A percentile compares a stretch with the other conserved stretches of the same genome.
Conservation (phyloP, 2,113 vertebrate genomes). For the Jacana jacana region DNA sequence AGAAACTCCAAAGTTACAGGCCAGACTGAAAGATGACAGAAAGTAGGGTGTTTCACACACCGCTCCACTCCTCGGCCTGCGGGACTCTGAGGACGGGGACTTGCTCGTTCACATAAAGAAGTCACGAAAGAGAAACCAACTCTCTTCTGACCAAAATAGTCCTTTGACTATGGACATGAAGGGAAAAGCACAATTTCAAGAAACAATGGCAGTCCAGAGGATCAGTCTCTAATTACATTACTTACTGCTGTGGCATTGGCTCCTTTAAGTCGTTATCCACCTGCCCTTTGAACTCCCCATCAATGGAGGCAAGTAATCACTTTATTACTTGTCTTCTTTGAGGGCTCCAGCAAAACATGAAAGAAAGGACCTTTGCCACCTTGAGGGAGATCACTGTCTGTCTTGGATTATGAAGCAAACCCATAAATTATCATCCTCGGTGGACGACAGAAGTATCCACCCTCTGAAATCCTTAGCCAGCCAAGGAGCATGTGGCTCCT, state of each 20-base stretch:
- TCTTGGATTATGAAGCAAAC: not conserved
- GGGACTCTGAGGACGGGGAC: not conserved
- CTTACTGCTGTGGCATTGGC: not conserved
- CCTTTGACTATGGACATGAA: not conserved
- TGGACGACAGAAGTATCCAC: not conserved
- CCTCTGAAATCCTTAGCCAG: not conserved
- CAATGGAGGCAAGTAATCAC: not conserved
- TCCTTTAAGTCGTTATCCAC: not conserved
- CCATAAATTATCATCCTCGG: not conserved
- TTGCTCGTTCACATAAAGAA: not conserved
- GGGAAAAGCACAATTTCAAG: not conserved
- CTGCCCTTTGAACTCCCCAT: conserved; percentile 4
- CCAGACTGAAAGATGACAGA: not conserved
- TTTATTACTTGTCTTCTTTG: not conserved
- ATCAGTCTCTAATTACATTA: not conserved
- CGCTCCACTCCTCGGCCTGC: not conserved
- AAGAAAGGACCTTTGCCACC: not conserved
- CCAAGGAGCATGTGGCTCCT: not conserved
- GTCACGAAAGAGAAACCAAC: not conserved
- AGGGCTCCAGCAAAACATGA: not conserved
- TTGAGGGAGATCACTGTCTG: not conserved
- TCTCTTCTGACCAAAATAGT: not conserved
- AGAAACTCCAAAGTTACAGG: not conserved
- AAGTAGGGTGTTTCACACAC: accelerated
- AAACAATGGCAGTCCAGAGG: not conserved